Conservation (phyloP, 2,888 invertebrate species). For the Harpalus rubripes region DNA sequence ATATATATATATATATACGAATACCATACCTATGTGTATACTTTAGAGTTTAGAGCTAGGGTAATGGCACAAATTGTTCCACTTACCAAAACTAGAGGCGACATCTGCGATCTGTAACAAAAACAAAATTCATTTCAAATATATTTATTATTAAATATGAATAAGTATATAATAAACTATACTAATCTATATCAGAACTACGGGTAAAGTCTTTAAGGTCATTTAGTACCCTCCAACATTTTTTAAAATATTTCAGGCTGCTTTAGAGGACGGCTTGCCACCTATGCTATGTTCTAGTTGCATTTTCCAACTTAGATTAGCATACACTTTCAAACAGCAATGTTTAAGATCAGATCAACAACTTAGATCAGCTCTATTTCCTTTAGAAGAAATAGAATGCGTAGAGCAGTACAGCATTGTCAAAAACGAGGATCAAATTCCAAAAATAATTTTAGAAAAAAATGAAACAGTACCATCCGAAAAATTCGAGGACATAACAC, state of each 20-base stretch:
- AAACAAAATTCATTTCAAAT: too few species aligned
- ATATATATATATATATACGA: too few species aligned
- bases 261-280: slow-evolving; percentile 73
- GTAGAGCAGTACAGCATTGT: slow-evolving; percentile 15
- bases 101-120: too few species aligned
- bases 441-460: slow-evolving; percentile 32
- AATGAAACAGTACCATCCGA: slow-evolving; percentile 17
- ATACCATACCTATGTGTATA: too few species aligned
- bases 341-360: slow-evolving; percentile 73
- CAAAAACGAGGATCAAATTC: slow-evolving; percentile 16
- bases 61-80: too few species aligned
- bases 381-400: slow-evolving; percentile 20
- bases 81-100: too few species aligned
- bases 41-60: too few species aligned
- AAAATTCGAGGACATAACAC: slow-evolving; percentile 43
- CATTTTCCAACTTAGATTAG: slow-evolving; percentile 72
- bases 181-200: too few species aligned
- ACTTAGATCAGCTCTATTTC: slow-evolving; percentile 69
- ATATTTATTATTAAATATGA: too few species aligned
- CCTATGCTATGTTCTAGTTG: slow-evolving; percentile 73
- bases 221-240: not conserved
- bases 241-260: slow-evolving; percentile 69
- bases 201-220: too few species aligned
- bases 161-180: too few species aligned
- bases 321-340: slow-evolving; percentile 73